These are phyloP conservation scores for Fabriciana adippe DNA, from an alignment of 2,888 invertebrate species.

Conservation along the genomic window DNA sequence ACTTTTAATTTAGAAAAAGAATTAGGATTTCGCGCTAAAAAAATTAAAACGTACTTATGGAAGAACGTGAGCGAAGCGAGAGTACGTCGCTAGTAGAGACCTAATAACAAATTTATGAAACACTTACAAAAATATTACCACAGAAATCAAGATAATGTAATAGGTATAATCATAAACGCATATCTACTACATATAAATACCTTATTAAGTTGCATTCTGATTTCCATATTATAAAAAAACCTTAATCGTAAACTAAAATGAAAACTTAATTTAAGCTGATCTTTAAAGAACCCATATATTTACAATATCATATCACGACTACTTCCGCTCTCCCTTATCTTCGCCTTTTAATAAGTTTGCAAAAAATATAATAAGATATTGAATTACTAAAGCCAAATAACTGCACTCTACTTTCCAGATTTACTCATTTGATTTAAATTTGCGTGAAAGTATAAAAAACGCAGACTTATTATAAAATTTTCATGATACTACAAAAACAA, in stretches of 20 bases:
- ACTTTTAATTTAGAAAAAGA: no score
- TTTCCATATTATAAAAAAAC: background rate
- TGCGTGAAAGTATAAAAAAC: background rate
- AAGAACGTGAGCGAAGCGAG: no score
- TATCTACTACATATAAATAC: no score
- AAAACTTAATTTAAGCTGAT: slow-evolving; percentile 10
- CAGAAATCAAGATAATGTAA: no score
- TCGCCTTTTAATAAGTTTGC: slow-evolving; percentile 52
- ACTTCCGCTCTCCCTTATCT: slow-evolving; percentile 51
- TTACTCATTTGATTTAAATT: slow-evolving; percentile 7
- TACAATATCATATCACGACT: slow-evolving; percentile 55
- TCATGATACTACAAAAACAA: background rate
- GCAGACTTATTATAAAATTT: background rate
- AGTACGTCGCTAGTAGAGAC: no score
- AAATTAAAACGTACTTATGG: no score
- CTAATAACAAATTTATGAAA: no score
- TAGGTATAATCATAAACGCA: no score
- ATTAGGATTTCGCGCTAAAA: no score
- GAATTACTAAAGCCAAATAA: slow-evolving; percentile 64
- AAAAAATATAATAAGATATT: slow-evolving; percentile 48
- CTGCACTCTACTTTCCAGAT: slow-evolving; percentile 43
- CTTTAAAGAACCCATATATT: slow-evolving; percentile 55
- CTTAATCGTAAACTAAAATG: background rate
- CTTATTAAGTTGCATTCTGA: no score
- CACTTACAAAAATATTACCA: no score